These are phyloP conservation scores for Holcopasites calliopsidis DNA, from an alignment of 1,140 invertebrate species.

Conservation along the genomic window DNA sequence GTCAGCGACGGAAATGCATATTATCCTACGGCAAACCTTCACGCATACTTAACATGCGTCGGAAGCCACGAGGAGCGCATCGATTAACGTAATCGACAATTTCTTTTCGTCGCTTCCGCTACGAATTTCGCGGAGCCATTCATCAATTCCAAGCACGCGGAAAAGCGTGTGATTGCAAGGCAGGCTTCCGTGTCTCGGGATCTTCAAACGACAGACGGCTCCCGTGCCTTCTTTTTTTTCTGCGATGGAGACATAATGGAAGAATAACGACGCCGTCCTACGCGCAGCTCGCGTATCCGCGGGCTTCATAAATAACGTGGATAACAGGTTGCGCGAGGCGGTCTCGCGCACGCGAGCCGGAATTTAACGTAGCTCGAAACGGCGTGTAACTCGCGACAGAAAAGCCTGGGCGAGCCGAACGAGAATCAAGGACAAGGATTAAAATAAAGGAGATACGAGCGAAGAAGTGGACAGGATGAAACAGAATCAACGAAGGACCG, in stretches of 20 bases:
- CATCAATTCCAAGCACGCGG: slow-evolving; percentile 1
- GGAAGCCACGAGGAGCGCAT: not conserved
- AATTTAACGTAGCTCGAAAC: slow-evolving; percentile 32
- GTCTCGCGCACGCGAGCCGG: slow-evolving; percentile 15
- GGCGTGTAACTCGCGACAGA: slow-evolving; percentile 26
- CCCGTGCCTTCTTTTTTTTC: slow-evolving; percentile 11
- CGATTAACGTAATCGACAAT: too few species aligned
- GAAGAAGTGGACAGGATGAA: not conserved
- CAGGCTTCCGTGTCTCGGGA: not conserved
- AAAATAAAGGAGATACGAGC: slow-evolving; percentile 35
- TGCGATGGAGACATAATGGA: slow-evolving; percentile 36
- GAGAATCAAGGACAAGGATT: not conserved
- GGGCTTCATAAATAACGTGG: slow-evolving; percentile 26
- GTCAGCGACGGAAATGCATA: slow-evolving; percentile 66
- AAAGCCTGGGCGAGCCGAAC: not conserved
- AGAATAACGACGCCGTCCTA: slow-evolving; percentile 35
- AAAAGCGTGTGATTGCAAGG: not conserved
- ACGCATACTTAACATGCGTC: slow-evolving; percentile 15
- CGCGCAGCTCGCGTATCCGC: slow-evolving; percentile 16
- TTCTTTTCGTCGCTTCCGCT: not conserved
- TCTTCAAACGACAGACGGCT: not conserved
- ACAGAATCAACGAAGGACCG: slow-evolving; percentile 8
- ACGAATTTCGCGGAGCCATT: not conserved
- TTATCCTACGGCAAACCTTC: slow-evolving; percentile 63
- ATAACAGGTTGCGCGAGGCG: slow-evolving; percentile 22